A percentile compares a stretch with the other conserved stretches of the same genome.
Conservation (phyloP, 2,797 vertebrate genomes). For the Galaxias olidus region DNA sequence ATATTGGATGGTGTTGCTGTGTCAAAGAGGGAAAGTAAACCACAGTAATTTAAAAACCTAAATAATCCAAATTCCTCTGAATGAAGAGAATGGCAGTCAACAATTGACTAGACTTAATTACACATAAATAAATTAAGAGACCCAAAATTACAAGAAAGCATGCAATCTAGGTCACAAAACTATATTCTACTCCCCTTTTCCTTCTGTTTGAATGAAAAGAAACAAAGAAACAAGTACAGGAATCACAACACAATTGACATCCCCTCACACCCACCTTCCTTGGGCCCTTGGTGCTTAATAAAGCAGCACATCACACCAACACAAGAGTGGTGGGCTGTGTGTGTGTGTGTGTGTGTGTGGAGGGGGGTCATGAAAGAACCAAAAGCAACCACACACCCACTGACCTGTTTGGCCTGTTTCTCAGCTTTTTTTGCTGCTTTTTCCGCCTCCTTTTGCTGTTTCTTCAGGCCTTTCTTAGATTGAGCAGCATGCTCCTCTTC, state of each 20-base stretch:
- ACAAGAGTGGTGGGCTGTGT: conserved; percentile 47
- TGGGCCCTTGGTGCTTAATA: conserved; percentile 41
- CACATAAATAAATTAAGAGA: too few relatives aligned
- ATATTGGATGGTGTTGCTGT: conserved; percentile 53
- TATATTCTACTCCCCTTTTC: neutral
- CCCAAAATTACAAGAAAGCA: too few relatives aligned
- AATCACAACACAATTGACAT: conserved; percentile 72
- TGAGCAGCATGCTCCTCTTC: conserved; percentile 79
- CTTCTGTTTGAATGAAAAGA: conserved; percentile 61
- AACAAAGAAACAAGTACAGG: conserved; percentile 68
- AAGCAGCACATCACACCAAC: conserved; percentile 52
- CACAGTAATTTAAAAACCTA: neutral
- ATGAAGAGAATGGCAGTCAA: too few relatives aligned
- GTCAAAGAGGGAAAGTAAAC: conserved; percentile 24
- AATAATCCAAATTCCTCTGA: neutral
- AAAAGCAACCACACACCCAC: conserved; percentile 47
- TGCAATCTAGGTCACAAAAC: too few relatives aligned
- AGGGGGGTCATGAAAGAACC: conserved; percentile 40
- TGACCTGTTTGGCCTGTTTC: conserved; percentile 78
- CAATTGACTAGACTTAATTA: too few relatives aligned
- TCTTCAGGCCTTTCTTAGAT: conserved; percentile 83
- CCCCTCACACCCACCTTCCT: conserved; percentile 28
- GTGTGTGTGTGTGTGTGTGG: neutral
- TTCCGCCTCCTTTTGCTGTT: conserved; percentile 85
- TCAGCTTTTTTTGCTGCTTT: conserved; percentile 84